These are phyloP conservation scores for Bradysia coprophila DNA, from an alignment of 1,140 invertebrate species.

Conservation along the genomic window DNA sequence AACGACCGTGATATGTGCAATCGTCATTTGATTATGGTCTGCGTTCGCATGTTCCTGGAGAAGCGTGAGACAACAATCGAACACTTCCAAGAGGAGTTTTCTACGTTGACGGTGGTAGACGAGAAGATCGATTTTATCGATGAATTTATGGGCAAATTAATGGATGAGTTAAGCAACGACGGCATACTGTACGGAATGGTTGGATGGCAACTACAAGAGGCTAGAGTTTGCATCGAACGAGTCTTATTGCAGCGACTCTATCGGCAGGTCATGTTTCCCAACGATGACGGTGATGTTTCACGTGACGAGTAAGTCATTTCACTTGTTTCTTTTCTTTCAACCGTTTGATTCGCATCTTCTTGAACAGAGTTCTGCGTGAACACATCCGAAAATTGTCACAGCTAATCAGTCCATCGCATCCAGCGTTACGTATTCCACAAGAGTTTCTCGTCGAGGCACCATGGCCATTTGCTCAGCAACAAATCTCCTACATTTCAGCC, in stretches of 20 bases:
- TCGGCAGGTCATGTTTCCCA: slow-evolving; percentile 84
- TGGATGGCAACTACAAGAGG: slow-evolving; percentile 45
- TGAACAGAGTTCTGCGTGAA: slow-evolving; percentile 68
- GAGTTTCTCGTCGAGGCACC: slow-evolving; percentile 79
- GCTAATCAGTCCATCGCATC: slow-evolving; percentile 64
- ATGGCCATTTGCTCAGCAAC: slow-evolving; percentile 91
- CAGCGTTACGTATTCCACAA: slow-evolving; percentile 64
- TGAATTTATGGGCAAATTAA: slow-evolving; percentile 35
- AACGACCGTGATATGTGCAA: slow-evolving; percentile 54
- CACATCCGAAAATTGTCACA: slow-evolving; percentile 73
- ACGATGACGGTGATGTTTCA: slow-evolving; percentile 86
- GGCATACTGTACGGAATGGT: slow-evolving; percentile 34
- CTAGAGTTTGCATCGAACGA: slow-evolving; percentile 55
- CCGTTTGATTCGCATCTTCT: not conserved
- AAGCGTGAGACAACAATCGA: slow-evolving; percentile 41
- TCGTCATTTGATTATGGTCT: slow-evolving; percentile 59
- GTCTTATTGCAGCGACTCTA: slow-evolving; percentile 79
- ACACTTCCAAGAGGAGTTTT: slow-evolving; percentile 60
- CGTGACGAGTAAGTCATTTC: slow-evolving; percentile 58
- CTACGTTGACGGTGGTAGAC: slow-evolving; percentile 50
- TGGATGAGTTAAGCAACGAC: slow-evolving; percentile 11
- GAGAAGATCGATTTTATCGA: slow-evolving; percentile 61
- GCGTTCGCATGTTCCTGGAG: slow-evolving; percentile 63
- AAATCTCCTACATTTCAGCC: slow-evolving; percentile 78
- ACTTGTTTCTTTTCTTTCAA: not conserved